Evolutionary conservation across 2,888 invertebrate genomes (phyloP).

Genomic region (Nebria salina): DNA sequence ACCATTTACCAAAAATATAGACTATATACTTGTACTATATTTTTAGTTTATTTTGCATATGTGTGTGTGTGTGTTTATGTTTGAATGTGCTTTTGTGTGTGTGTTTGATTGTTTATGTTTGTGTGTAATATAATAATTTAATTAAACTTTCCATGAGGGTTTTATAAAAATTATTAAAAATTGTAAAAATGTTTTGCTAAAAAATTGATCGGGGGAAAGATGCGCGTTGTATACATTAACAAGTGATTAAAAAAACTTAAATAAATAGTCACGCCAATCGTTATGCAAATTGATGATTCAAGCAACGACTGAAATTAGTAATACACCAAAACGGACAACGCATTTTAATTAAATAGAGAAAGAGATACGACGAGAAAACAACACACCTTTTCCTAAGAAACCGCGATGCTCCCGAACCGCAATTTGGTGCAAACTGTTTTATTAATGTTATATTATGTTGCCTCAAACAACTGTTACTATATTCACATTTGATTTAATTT

Average conservation of each 20-base stretch:
- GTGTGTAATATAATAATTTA: too few species aligned
- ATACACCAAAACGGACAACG: constrained; percentile 8
- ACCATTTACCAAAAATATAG: too few species aligned
- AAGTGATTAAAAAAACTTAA: neutral
- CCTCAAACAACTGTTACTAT: neutral
- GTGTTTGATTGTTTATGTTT: too few species aligned
- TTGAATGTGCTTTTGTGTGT: too few species aligned
- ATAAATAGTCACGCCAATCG: constrained; percentile 21
- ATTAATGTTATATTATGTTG: neutral
- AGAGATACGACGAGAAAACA: constrained; percentile 4
- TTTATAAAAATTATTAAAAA: neutral
- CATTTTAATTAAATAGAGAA: constrained; percentile 25
- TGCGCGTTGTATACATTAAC: neutral
- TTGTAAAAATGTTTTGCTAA: neutral
- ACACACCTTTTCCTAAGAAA: neutral
- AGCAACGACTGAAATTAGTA: constrained; percentile 17
- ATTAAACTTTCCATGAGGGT: too few species aligned
- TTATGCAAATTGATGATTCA: constrained; percentile 24
- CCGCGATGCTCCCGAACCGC: neutral
- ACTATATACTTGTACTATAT: too few species aligned
- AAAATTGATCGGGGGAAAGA: neutral
- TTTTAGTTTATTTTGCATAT: too few species aligned
- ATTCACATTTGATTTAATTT: neutral
- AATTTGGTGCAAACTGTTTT: neutral
- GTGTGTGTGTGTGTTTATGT: too few species aligned